phyloP scores from a whole-genome alignment of 2,888 invertebrate species.

The Microdon myrmicae region DNA sequence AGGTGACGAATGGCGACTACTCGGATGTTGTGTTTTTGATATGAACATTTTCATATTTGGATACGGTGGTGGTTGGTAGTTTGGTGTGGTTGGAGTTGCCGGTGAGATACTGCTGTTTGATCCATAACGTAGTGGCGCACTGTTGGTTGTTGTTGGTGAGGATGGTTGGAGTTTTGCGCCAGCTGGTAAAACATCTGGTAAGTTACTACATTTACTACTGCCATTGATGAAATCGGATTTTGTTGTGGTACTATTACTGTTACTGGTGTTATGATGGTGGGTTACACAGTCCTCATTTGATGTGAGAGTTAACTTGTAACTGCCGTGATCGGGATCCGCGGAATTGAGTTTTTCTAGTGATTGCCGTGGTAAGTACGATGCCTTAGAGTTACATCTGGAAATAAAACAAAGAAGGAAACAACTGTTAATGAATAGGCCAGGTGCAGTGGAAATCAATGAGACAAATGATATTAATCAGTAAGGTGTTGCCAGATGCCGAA shows the following conservation, averaged over 20 bases:
- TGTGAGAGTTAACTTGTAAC: conserved; percentile 79
- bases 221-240: conserved; percentile 53
- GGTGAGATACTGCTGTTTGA: conserved; percentile 61
- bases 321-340: conserved; percentile 77
- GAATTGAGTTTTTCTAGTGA: conserved; percentile 74
- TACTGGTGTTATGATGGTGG: conserved; percentile 41
- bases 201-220: conserved; percentile 65
- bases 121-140: conserved; percentile 60
- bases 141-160: conserved; percentile 56
- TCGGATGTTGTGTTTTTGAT: conserved; percentile 56
- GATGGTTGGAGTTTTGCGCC: conserved; percentile 68
- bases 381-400: conserved; percentile 81
- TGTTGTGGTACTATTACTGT: conserved; percentile 54
- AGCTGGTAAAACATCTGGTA: conserved; percentile 71
- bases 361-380: conserved; percentile 78
- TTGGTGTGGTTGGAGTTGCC: conserved; percentile 58
- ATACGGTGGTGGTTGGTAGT: conserved; percentile 52
- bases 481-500: background rate
- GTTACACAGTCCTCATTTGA: conserved; percentile 70
- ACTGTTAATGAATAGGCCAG: background rate
- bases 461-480: background rate
- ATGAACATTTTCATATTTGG: conserved; percentile 50
- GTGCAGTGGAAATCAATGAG: background rate
- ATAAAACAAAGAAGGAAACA: background rate
- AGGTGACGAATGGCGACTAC: conserved; percentile 61